Evolutionary conservation across 2,888 invertebrate species (phyloP).

Genomic region (Xylocampa areola): DNA sequence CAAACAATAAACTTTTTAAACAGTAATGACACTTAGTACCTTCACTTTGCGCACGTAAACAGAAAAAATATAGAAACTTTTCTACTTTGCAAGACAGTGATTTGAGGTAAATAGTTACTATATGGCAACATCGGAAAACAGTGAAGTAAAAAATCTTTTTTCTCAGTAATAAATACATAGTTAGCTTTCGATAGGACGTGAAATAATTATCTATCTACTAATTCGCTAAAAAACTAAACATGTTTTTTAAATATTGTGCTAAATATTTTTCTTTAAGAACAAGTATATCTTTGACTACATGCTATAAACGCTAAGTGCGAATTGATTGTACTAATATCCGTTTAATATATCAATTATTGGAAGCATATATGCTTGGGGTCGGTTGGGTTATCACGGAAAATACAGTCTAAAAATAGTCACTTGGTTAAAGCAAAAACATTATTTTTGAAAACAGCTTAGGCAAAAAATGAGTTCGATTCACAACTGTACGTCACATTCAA

Average conservation of each 20-base stretch:
- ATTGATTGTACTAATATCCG: slow-evolving; percentile 82
- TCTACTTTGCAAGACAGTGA: slow-evolving; percentile 69
- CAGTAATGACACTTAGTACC: slow-evolving; percentile 46
- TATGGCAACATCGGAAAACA: slow-evolving; percentile 86
- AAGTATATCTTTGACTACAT: slow-evolving; percentile 68
- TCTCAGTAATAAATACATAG: slow-evolving; percentile 57
- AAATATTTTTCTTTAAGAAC: slow-evolving; percentile 64
- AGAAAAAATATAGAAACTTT: slow-evolving; percentile 42
- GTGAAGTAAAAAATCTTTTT: slow-evolving; percentile 57
- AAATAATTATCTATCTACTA: slow-evolving; percentile 74
- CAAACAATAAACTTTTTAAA: slow-evolving; percentile 54
- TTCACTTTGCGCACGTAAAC: slow-evolving; percentile 41
- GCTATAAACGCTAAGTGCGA: slow-evolving; percentile 75
- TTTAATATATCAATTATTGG: slow-evolving; percentile 69
- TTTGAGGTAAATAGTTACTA: slow-evolving; percentile 85
- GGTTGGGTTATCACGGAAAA: slow-evolving; percentile 46
- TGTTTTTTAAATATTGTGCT: slow-evolving; percentile 71
- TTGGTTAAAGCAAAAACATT: slow-evolving; percentile 19
- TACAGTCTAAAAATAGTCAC: slow-evolving; percentile 21
- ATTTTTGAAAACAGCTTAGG: slow-evolving; percentile 7
- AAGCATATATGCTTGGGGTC: slow-evolving; percentile 74
- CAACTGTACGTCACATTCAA: neutral
- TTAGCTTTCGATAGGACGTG: slow-evolving; percentile 55
- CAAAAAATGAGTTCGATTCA: neutral
- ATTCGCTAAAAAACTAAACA: slow-evolving; percentile 72